Base-by-base conservation (phyloP, 2,888 invertebrate genomes). In the Drosophila pseudotakahashii region DNA sequence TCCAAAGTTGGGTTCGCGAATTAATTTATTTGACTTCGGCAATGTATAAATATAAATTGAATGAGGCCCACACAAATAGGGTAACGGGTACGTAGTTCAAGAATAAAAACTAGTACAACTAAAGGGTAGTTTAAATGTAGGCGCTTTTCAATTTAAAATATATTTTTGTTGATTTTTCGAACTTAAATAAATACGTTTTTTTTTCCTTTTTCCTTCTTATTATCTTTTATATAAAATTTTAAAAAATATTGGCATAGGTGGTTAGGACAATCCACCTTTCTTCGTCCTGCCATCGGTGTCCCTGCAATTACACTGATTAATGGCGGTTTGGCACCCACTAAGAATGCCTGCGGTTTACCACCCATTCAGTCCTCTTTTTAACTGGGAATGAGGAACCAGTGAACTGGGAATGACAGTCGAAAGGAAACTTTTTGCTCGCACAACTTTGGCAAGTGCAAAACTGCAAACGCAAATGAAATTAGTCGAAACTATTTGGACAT, bases 301-400 rank as follows among this genome's bases (percentile, higher is more conserved):
- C 55, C 62, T 71, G 88, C 85, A 88, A 89, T 89, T 89, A 89
- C 87, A 78, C 87, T 90, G 89, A 89, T 90, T 89, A 89, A 90
- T 89, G 77, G 89, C 79, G 88, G 81, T 78, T 77, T 73, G 75
- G 74, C 64, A 77, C 51, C 73, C 80, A 74, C 68, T 74, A 77
- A 72, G 63, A 64, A 57, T 42, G 55, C 41, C 63, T 73, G 73
- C 48, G 73, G 69, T 54, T 54, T 50, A 23, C 47, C 11, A 41
- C 23, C 19, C 14, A 7, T 5, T 39, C 47, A 30, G n/a, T 6
- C 13, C n/a, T 32, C 13, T 32, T 32, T 36, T 14, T 11, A 26
- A 45, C 10, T 11, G 11, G 26, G 26, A 36, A 13, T 36, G 37
- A 45, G 55, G 55, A 13, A 32, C 42, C 50, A 41, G 64, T 26